Conservation (phyloP, 2,797 vertebrate genomes). For the Anabas testudineus region DNA sequence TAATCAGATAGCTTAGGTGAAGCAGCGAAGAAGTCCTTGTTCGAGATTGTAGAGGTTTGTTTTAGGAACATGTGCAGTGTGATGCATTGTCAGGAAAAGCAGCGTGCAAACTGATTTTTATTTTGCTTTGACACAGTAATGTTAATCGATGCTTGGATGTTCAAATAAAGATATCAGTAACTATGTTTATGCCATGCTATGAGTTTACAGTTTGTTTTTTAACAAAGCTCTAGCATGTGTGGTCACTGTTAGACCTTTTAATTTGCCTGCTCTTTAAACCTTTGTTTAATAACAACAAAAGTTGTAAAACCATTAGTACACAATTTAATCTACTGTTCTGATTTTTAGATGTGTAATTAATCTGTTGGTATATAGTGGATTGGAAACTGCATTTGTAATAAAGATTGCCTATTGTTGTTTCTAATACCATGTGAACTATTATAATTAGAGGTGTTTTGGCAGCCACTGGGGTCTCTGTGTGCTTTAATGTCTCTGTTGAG, state of each 20-base stretch:
- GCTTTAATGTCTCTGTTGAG: constrained; percentile 24
- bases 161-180: too few relatives aligned
- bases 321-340: constrained; percentile 2
- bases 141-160: constrained; percentile 10
- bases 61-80: neutral
- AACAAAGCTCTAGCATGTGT: too few relatives aligned
- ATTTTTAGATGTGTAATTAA: neutral
- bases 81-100: constrained; percentile 8
- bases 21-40: neutral
- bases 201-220: neutral
- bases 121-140: constrained; percentile 19
- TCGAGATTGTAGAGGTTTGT: neutral
- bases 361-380: neutral
- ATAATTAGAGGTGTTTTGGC: constrained; percentile 30
- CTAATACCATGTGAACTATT: constrained; percentile 8
- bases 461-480: constrained; percentile 21
- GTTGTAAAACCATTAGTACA: neutral
- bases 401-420: constrained; percentile 10
- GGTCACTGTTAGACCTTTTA: neutral
- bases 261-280: constrained; percentile 5
- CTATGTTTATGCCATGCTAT: neutral
- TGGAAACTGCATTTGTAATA: constrained; percentile 10
- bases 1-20: constrained; percentile 9
- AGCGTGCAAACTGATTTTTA: constrained; percentile 15
- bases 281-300: neutral